Conservation (phyloP, 2,888 invertebrate species). For the Hedya salicella region DNA sequence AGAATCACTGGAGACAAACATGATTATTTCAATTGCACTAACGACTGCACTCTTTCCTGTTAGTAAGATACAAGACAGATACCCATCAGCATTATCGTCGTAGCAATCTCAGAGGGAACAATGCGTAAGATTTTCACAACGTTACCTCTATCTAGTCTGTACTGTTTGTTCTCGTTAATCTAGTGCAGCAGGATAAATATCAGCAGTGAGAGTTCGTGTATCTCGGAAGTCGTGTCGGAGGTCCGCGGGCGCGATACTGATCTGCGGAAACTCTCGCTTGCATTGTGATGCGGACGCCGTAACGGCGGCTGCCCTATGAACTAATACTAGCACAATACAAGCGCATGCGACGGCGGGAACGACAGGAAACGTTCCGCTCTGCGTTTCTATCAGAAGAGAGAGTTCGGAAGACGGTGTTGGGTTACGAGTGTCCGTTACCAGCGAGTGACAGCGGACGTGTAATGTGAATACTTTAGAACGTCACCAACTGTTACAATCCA, state of each 20-base stretch:
- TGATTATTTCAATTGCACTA: slow-evolving; percentile 24
- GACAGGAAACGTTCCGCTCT: slow-evolving; percentile 82
- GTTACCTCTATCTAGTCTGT: slow-evolving; percentile 29
- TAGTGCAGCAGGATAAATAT: slow-evolving; percentile 46
- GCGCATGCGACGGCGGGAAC: slow-evolving; percentile 53
- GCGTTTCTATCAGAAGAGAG: slow-evolving; percentile 78
- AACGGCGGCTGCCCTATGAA: slow-evolving; percentile 74
- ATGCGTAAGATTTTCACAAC: slow-evolving; percentile 36
- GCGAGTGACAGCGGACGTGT: slow-evolving; percentile 75
- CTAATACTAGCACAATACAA: slow-evolving; percentile 69
- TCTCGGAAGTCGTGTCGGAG: slow-evolving; percentile 66
- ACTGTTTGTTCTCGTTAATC: slow-evolving; percentile 39
- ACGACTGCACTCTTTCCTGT: slow-evolving; percentile 28
- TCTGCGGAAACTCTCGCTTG: slow-evolving; percentile 79
- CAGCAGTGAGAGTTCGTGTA: slow-evolving; percentile 54
- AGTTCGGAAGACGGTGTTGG: slow-evolving; percentile 69
- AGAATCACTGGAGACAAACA: slow-evolving; percentile 20
- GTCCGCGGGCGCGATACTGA: slow-evolving; percentile 67
- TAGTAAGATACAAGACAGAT: slow-evolving; percentile 9
- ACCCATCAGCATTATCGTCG: slow-evolving; percentile 19
- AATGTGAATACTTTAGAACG: slow-evolving; percentile 65
- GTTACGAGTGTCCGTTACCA: slow-evolving; percentile 75
- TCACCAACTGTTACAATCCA: slow-evolving; percentile 1
- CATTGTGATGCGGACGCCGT: slow-evolving; percentile 76
- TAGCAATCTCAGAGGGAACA: slow-evolving; percentile 34